phyloP scores from a whole-genome alignment of 1,140 invertebrate genomes.

The Ditylenchus dipsaci region DNA sequence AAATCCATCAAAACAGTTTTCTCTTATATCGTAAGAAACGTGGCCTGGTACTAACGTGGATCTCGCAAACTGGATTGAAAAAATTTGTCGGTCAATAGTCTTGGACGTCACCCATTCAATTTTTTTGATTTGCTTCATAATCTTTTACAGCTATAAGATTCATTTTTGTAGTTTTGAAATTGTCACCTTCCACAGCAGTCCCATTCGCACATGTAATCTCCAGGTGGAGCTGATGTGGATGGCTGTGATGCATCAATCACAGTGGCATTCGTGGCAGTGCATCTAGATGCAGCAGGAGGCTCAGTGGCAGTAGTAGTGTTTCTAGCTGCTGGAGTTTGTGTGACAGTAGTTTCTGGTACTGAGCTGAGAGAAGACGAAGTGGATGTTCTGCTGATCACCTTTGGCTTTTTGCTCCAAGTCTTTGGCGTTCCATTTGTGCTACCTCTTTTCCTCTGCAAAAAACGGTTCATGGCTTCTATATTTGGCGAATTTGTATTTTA shows the following conservation, averaged over 20 bases:
- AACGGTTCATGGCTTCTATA: too few species aligned
- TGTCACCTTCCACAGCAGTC: conserved; percentile 74
- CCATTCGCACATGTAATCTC: conserved; percentile 79
- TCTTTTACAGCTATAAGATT: too few species aligned
- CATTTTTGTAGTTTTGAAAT: too few species aligned
- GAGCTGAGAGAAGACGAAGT: neutral
- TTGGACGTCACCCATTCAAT: too few species aligned
- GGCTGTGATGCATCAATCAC: neutral
- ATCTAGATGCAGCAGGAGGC: conserved; percentile 8
- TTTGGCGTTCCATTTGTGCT: neutral
- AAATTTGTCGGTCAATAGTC: too few species aligned
- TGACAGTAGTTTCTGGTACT: neutral
- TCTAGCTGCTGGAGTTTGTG: neutral
- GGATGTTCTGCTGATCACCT: neutral
- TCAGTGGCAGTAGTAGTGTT: conserved; percentile 6
- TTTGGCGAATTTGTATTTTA: too few species aligned
- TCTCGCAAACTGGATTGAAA: too few species aligned
- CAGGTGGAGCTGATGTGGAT: conserved; percentile 22
- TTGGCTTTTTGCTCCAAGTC: conserved; percentile 12
- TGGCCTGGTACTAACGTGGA: too few species aligned
- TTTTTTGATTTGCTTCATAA: too few species aligned
- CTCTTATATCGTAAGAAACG: too few species aligned
- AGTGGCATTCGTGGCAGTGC: conserved; percentile 42
- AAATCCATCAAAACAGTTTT: too few species aligned
- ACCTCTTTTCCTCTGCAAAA: neutral